A percentile compares a stretch with the other conserved stretches of the same genome.
phyloP scores from a whole-genome alignment of 2,797 vertebrate genomes.

The Halcyon badia region DNA sequence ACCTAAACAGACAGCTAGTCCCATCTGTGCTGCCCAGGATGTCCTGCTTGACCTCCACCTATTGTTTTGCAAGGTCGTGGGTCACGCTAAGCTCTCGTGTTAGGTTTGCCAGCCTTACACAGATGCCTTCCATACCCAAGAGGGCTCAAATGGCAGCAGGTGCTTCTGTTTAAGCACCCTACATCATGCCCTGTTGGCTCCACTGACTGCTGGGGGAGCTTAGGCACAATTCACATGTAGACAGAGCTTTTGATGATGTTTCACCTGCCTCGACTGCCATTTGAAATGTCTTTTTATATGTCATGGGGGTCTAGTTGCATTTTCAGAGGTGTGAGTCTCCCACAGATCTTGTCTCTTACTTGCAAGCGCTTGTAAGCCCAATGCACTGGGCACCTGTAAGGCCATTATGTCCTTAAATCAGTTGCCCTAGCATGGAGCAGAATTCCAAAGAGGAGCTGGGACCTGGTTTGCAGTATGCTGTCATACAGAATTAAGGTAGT shows the following conservation, averaged over 20 bases:
- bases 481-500: neutral
- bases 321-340: neutral
- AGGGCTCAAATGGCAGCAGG: neutral
- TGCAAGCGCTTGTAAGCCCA: neutral
- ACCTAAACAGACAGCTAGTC: neutral
- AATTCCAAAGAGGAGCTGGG: neutral
- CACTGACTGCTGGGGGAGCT: neutral
- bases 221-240: neutral
- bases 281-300: neutral
- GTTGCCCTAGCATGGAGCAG: accelerated
- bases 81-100: neutral
- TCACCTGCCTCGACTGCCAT: neutral
- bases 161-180: neutral
- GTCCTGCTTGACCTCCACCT: neutral
- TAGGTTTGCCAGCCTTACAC: neutral
- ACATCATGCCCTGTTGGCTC: neutral
- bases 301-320: neutral
- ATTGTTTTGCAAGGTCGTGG: accelerated
- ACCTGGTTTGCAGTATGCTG: neutral
- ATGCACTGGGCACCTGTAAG: accelerated
- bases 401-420: neutral
- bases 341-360: neutral
- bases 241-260: neutral
- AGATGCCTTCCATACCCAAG: accelerated
- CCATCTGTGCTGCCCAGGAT: neutral